These are phyloP conservation scores for Sebastes hopkinsi DNA, from an alignment of 2,797 vertebrate genomes.

Conservation along the genomic window DNA sequence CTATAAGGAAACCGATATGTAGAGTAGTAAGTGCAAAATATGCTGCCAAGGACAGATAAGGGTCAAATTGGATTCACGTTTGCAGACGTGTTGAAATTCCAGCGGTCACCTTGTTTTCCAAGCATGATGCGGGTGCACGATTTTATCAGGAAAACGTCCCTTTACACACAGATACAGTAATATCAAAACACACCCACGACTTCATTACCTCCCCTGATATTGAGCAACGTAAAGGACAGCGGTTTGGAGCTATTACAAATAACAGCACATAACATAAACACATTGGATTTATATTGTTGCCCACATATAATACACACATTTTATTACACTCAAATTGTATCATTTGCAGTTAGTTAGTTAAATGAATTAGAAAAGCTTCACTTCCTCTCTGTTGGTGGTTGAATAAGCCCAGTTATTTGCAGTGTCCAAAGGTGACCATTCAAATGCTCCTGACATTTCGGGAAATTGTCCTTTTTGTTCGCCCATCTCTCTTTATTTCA, in stretches of 20 bases:
- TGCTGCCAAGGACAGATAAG: neutral
- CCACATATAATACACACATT: neutral
- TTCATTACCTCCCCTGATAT: neutral
- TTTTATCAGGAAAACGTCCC: constrained; percentile 13
- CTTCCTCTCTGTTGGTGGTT: constrained; percentile 13
- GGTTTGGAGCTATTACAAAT: neutral
- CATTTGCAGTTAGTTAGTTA: neutral
- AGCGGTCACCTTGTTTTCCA: constrained; percentile 26
- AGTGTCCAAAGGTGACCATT: constrained; percentile 53
- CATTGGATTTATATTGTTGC: neutral
- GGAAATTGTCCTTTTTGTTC: constrained; percentile 65
- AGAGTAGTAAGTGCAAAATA: neutral
- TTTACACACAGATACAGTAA: neutral
- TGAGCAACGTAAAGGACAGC: neutral
- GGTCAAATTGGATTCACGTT: neutral
- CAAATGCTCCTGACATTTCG: constrained; percentile 67
- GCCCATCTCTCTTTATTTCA: constrained; percentile 37
- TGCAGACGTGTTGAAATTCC: neutral
- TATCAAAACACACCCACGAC: neutral
- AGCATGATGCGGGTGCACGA: neutral
- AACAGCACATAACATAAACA: neutral
- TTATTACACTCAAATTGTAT: too few species aligned
- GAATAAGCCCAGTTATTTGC: constrained; percentile 43
- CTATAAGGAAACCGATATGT: neutral
- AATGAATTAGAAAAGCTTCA: constrained; percentile 4